A percentile compares a stretch with the other conserved stretches of the same genome.
Conservation (phyloP, 1,140 invertebrate species). For the Halesus radiatus region DNA sequence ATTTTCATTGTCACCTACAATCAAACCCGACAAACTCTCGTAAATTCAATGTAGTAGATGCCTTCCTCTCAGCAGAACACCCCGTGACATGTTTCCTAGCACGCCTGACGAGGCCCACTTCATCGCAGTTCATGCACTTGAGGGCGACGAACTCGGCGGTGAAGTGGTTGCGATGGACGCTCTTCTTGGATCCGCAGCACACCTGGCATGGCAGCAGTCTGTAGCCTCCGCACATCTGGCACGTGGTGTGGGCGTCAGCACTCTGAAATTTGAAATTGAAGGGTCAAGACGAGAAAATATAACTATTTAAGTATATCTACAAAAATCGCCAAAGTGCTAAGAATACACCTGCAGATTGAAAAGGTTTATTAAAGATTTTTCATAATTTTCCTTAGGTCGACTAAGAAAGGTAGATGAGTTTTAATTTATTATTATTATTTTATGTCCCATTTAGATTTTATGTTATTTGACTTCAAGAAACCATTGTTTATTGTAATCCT, state of each 20-base stretch:
- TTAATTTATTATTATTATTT: too few relatives aligned
- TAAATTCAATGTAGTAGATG: background rate
- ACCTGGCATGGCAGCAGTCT: conserved; percentile 88
- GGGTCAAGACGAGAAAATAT: too few relatives aligned
- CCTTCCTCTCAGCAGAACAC: background rate
- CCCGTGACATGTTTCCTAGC: conserved; percentile 64
- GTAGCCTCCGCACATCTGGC: conserved; percentile 91
- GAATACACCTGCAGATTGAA: too few relatives aligned
- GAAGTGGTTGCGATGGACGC: conserved; percentile 92
- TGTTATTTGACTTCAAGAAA: too few relatives aligned
- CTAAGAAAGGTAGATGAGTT: too few relatives aligned
- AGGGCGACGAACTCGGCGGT: conserved; percentile 93
- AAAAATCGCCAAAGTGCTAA: too few relatives aligned
- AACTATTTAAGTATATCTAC: too few relatives aligned
- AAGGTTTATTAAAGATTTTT: too few relatives aligned
- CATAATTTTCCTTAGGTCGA: too few relatives aligned
- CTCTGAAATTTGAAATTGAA: conserved; percentile 75
- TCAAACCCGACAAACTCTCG: background rate
- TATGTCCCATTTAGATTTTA: too few relatives aligned
- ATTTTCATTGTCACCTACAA: too few relatives aligned
- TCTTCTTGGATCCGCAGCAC: conserved; percentile 96
- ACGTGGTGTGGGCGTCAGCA: conserved; percentile 82
- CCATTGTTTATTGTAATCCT: too few relatives aligned
- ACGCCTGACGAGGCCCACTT: conserved; percentile 90
- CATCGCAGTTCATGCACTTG: conserved; percentile 97